Conservation (phyloP, 1,140 invertebrate genomes). For the Lordiphosa stackelbergi region DNA sequence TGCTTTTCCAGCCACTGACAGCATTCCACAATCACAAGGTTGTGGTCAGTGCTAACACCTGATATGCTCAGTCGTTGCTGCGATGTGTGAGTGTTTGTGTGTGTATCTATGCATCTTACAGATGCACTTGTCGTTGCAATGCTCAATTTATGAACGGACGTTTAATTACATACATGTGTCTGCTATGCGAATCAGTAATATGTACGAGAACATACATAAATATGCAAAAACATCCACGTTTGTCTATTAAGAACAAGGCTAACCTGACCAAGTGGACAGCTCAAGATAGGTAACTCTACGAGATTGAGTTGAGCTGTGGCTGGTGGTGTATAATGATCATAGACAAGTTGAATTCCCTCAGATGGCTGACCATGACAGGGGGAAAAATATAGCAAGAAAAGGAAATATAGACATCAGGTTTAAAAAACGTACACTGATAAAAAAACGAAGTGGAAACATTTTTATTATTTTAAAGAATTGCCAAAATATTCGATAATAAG, state of each 20-base stretch:
- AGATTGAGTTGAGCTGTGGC: constrained; percentile 2
- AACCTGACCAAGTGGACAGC: constrained; percentile 33
- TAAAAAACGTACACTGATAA: too few species aligned
- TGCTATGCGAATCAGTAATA: constrained; percentile 23
- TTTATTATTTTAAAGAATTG: too few species aligned
- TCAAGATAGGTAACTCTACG: constrained; percentile 4
- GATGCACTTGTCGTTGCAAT: constrained; percentile 24
- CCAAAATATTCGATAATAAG: too few species aligned
- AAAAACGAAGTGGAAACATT: too few species aligned
- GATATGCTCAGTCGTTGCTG: constrained; percentile 31
- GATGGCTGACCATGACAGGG: too few species aligned
- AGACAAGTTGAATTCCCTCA: too few species aligned
- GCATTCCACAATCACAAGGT: constrained; percentile 41
- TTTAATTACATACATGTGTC: constrained; percentile 48
- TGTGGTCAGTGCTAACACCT: constrained; percentile 55
- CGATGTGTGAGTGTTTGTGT: not conserved
- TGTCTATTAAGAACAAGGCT: constrained; percentile 68
- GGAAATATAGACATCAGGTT: too few species aligned
- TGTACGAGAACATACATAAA: not conserved
- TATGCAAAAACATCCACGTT: constrained; percentile 49
- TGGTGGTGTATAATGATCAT: not conserved
- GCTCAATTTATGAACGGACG: constrained; percentile 29
- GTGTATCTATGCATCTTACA: constrained; percentile 21
- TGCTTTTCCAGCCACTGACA: constrained; percentile 19
- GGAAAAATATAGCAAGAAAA: too few species aligned